Evolutionary conservation across 1,140 invertebrate species (phyloP), one percentile per base, ranked within the genome.

Genomic region (Eumeta japonica): DNA sequence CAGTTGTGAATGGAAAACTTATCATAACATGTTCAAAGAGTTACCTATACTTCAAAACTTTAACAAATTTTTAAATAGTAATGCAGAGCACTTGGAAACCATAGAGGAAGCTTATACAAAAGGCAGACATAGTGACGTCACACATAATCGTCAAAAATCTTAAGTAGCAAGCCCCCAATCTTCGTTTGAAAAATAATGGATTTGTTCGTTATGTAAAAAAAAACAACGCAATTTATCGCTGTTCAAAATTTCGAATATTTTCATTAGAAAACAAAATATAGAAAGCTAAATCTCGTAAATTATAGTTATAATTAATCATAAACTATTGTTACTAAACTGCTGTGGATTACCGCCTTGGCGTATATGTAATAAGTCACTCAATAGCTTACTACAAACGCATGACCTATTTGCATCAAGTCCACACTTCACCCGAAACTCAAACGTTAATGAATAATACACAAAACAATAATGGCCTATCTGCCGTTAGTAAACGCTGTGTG

Each of bases 1-100:
- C n/a, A n/a, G n/a, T n/a, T n/a, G n/a, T n/a, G n/a, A n/a, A n/a
- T n/a, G n/a, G n/a, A n/a, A n/a, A n/a, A n/a, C n/a, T n/a, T n/a
- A n/a, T n/a, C n/a, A n/a, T n/a, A n/a, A n/a, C n/a, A n/a, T n/a
- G n/a, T n/a, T n/a, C n/a, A n/a, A n/a, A n/a, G n/a, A n/a, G n/a
- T n/a, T n/a, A n/a, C 43, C 43, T n/a, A 48, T 37, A 12, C 27
- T 54, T 14, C 5, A 10, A 10, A 33, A 46, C 24, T 50, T 54
- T 45, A 34, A 29, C n/a, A 39, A 30, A 18, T 54, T 54, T 43
- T n/a, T 50, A 17, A 48, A 20, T 19, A 39, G 43, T 31, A 45
- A 37, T 11, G 45, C n/a, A n/a, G n/a, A n/a, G n/a, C n/a, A n/a
- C n/a, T n/a, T n/a, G n/a, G n/a, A n/a, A n/a, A n/a, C n/a, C 48